Base-by-base conservation (phyloP, 2,113 vertebrate species). In the Emydocephalus ijimae region DNA sequence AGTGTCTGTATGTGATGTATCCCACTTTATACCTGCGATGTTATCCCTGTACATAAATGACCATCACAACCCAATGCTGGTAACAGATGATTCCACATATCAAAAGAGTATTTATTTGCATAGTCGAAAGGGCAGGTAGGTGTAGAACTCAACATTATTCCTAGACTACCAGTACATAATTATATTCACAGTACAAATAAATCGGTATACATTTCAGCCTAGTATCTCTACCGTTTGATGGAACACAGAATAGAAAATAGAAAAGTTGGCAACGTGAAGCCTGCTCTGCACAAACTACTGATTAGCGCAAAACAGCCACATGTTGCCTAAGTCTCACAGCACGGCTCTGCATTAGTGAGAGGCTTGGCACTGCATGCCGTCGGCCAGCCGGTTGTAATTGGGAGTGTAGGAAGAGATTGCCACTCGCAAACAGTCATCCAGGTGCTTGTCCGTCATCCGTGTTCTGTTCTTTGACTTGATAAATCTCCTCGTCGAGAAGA, bases 311-410 rank as follows among this genome's bases (percentile, higher is more conserved):
- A 64, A 3, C 61, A 29, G 43, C 15, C 89, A 23, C 59, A 50
- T 18, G 4, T 10, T 29, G 61, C 12, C 29, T 5, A 20, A 1
- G 74, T 81, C 12, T 55, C 20, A 20, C 54, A 9, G 5, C 57
- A 29, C 3, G 0, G 4, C 11, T 24, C 39, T 2, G 26, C 21
- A n/a, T 34, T 26, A 91, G 34, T 91, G 90, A 4, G 90, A 91
- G 3, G 90, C 90, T 26, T 91, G 90, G 15, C 90, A 91, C 50
- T 91, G 90, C 90, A 91, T 91, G n/a, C 61, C 90, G 15, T 91
- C 69, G 12, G 90, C 69, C 15, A 91, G 69, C 5, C 39, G 81
- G 90, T 54, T 24, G 26, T 91, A 91, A 39, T 91, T 81, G 50
- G 90, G 90, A 3, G 90, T 85, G 69, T 91, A 91, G 3, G 90